Percentiles rank a stretch among this genome's conserved stretches.
Conservation (phyloP, 1,140 invertebrate species). For the Sitophilus oryzae region DNA sequence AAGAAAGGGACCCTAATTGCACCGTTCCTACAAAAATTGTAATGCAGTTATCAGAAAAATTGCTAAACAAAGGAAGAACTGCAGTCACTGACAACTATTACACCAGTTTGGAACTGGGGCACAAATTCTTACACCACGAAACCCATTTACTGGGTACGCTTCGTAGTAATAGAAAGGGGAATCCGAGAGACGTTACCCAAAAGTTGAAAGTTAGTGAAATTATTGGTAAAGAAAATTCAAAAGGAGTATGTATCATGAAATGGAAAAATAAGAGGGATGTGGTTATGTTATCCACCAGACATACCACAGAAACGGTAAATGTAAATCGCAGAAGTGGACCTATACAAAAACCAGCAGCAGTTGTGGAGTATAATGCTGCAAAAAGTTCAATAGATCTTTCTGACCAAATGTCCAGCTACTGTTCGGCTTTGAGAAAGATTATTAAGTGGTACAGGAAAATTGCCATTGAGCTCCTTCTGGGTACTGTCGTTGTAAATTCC, state of each 20-base stretch:
- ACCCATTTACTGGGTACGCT: too few relatives aligned
- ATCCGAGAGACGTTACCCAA: too few relatives aligned
- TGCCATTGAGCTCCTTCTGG: too few relatives aligned
- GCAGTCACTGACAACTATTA: conserved; percentile 30
- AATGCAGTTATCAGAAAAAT: conserved; percentile 5
- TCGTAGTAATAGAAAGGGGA: too few relatives aligned
- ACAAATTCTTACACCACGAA: too few relatives aligned
- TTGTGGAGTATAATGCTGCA: conserved; percentile 43
- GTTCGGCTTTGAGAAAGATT: conserved; percentile 24
- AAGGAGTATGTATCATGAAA: conserved; percentile 42
- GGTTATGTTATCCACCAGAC: too few relatives aligned
- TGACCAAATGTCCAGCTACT: conserved; percentile 31
- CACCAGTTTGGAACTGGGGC: too few relatives aligned
- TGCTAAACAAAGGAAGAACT: conserved; percentile 14
- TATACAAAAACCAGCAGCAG: conserved; percentile 40
- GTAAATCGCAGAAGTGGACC: conserved; percentile 26
- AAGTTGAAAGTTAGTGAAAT: too few relatives aligned
- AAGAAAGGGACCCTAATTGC: conserved; percentile 14
- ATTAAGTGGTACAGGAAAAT: too few relatives aligned
- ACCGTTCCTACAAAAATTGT: conserved; percentile 19
- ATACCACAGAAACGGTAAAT: conserved; percentile 35
- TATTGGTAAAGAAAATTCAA: conserved; percentile 37
- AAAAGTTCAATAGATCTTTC: conserved; percentile 30
- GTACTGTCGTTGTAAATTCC: too few relatives aligned
- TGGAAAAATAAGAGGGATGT: conserved; percentile 48